Conservation (phyloP, 2,113 vertebrate species). For the Equus quagga region DNA sequence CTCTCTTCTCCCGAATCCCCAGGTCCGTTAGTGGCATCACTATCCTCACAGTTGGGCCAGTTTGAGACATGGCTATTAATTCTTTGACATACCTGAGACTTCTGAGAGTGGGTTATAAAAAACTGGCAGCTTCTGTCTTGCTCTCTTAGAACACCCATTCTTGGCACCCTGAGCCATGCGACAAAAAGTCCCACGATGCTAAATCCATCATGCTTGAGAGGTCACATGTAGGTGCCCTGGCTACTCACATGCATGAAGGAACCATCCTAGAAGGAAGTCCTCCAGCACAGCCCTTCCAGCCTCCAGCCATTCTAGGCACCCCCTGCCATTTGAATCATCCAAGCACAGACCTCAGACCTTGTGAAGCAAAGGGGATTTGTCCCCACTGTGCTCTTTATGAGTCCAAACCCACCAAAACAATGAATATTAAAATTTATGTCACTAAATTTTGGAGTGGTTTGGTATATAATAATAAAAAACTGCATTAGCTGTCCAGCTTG, state of each 20-base stretch:
- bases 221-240: neutral
- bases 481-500: neutral
- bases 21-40: neutral
- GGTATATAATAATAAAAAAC: conserved; percentile 26
- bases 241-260: neutral
- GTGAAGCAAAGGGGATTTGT: neutral
- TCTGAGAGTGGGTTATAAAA: neutral
- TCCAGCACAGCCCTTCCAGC: neutral
- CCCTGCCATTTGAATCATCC: neutral
- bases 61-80: neutral
- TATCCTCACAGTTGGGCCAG: neutral
- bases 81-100: neutral
- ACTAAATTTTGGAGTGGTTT: neutral
- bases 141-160: neutral
- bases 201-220: neutral
- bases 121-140: neutral
- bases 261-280: neutral
- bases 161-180: neutral
- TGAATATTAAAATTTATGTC: neutral
- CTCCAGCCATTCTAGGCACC: neutral
- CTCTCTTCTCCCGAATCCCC: neutral
- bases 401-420: neutral
- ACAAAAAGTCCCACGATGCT: neutral
- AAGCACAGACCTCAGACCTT: neutral
- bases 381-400: neutral